phyloP scores from a whole-genome alignment of 2,888 invertebrate genomes.

The Stenodera caucasica region DNA sequence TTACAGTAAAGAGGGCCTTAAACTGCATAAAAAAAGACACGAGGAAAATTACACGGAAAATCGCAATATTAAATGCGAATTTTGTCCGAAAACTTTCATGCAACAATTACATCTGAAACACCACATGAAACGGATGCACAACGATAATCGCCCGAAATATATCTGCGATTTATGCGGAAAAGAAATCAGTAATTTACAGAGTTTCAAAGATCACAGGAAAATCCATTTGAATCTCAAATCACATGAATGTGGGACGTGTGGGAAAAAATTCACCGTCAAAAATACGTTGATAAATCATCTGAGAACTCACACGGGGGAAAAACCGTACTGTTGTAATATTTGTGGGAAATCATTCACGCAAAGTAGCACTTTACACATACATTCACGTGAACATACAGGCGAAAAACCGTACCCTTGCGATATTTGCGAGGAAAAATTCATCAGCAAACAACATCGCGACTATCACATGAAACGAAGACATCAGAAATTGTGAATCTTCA shows the following conservation, averaged over 20 bases:
- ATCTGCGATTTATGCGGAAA: conserved; percentile 44
- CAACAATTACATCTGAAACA: conserved; percentile 41
- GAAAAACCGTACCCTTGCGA: conserved; percentile 12
- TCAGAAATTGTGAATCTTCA: background rate
- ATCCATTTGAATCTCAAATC: conserved; percentile 47
- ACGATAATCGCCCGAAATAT: conserved; percentile 36
- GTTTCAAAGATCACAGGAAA: conserved; percentile 44
- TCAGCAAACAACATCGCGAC: background rate
- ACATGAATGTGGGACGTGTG: conserved; percentile 56
- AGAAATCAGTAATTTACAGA: conserved; percentile 41
- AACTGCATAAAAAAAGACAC: conserved; percentile 42
- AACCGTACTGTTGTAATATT: conserved; percentile 56
- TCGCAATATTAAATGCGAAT: conserved; percentile 47
- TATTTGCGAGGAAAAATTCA: background rate
- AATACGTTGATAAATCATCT: conserved; percentile 37
- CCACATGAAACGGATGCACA: conserved; percentile 40
- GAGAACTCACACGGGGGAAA: conserved; percentile 45
- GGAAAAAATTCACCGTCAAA: conserved; percentile 54
- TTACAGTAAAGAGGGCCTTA: conserved; percentile 40
- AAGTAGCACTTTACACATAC: conserved; percentile 57
- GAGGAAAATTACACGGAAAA: conserved; percentile 33
- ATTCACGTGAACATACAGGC: conserved; percentile 16
- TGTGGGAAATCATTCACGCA: conserved; percentile 57
- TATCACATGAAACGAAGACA: background rate
- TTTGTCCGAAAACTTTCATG: conserved; percentile 44